Percentiles rank a stretch among this genome's conserved stretches.
Evolutionary conservation across 2,888 invertebrate genomes (phyloP).

Genomic region (Zaprionus lineosus): DNA sequence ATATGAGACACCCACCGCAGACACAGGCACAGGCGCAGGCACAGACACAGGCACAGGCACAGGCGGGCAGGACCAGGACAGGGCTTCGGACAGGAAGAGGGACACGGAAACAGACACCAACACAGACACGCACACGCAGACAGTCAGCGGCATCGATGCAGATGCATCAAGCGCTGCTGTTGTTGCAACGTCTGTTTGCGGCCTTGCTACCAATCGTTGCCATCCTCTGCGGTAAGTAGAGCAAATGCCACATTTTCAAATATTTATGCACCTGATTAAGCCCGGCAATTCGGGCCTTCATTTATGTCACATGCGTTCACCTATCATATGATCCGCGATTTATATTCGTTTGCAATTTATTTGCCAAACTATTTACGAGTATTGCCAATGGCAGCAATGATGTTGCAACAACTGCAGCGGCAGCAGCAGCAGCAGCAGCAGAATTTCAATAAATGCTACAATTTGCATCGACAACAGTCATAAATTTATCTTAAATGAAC

Average conservation of each 20-base stretch:
- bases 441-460: slow-evolving; percentile 74
- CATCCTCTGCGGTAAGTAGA: slow-evolving; percentile 58
- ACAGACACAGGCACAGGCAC: no score
- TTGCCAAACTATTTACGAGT: slow-evolving; percentile 69
- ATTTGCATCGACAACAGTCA: slow-evolving; percentile 73
- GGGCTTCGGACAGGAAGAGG: no score
- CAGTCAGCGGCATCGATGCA: slow-evolving; percentile 9
- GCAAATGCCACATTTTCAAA: slow-evolving; percentile 23
- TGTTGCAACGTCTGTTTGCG: slow-evolving; percentile 35
- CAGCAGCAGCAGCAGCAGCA: slow-evolving; percentile 34
- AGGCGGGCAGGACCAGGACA: no score
- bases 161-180: slow-evolving; percentile 7
- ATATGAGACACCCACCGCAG: background rate
- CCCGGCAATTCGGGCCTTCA: slow-evolving; percentile 19
- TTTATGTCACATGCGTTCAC: slow-evolving; percentile 50
- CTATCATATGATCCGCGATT: slow-evolving; percentile 61
- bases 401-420: slow-evolving; percentile 23
- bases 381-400: slow-evolving; percentile 29
- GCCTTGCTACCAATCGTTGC: slow-evolving; percentile 31
- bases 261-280: slow-evolving; percentile 70
- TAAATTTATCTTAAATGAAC: slow-evolving; percentile 78
- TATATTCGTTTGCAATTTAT: slow-evolving; percentile 63
- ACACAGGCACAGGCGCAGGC: background rate
- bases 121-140: no score
- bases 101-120: no score